phyloP scores from a whole-genome alignment of 2,797 vertebrate genomes.

The Notolabrus celidotus region DNA sequence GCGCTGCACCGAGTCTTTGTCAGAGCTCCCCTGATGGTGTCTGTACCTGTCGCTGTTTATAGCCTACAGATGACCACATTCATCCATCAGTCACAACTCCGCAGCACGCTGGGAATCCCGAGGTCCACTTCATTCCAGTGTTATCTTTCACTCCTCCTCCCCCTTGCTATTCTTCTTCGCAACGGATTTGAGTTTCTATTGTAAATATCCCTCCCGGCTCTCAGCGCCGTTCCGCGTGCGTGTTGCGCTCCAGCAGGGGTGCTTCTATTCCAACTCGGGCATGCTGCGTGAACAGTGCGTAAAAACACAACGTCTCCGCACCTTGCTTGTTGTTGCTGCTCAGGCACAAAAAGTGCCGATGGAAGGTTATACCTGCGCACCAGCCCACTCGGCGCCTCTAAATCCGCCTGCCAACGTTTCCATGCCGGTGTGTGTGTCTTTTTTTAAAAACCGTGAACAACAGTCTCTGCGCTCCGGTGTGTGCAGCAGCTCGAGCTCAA shows the following conservation, averaged over 20 bases:
- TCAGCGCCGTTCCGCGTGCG: slow-evolving; percentile 64
- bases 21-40: slow-evolving; percentile 52
- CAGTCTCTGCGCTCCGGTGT: slow-evolving; percentile 55
- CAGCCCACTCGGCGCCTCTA: slow-evolving; percentile 26
- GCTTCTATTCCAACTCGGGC: slow-evolving; percentile 65
- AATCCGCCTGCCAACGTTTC: slow-evolving; percentile 54
- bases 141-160: slow-evolving; percentile 71
- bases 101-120: slow-evolving; percentile 73
- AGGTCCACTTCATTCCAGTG: slow-evolving; percentile 78
- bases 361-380: slow-evolving; percentile 41
- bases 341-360: slow-evolving; percentile 45
- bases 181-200: slow-evolving; percentile 69
- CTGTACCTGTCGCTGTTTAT: slow-evolving; percentile 77
- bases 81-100: slow-evolving; percentile 82
- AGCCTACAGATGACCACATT: slow-evolving; percentile 76
- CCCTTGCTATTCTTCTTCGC: slow-evolving; percentile 53
- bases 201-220: slow-evolving; percentile 72
- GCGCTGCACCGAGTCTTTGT: slow-evolving; percentile 65
- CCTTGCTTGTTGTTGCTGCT: slow-evolving; percentile 19
- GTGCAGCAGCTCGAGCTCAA: slow-evolving; percentile 71
- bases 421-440: slow-evolving; percentile 41
- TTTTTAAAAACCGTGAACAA: slow-evolving; percentile 7
- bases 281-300: slow-evolving; percentile 60
- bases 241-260: slow-evolving; percentile 58
- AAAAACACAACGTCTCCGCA: slow-evolving; percentile 33